phyloP scores from a whole-genome alignment of 2,113 vertebrate genomes.

The Apistogramma diplotaenia region DNA sequence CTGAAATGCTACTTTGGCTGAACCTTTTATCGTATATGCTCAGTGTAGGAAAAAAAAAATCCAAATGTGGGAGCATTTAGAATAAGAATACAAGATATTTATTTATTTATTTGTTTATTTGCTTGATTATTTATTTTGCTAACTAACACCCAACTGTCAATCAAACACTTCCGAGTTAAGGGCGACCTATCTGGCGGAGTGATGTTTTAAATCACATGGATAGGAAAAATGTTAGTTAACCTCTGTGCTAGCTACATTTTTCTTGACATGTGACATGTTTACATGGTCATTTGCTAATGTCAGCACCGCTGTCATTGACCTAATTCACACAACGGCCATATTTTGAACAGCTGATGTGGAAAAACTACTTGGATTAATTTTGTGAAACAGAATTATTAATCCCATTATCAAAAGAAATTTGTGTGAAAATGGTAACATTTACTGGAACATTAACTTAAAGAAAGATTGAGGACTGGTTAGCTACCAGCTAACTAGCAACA shows the following conservation, averaged over 20 bases:
- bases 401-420: too few relatives aligned
- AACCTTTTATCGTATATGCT: neutral
- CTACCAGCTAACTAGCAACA: neutral
- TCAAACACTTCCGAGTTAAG: constrained; percentile 60
- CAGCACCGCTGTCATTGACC: constrained; percentile 31
- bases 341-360: constrained; percentile 20
- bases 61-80: neutral
- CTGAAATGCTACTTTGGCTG: neutral
- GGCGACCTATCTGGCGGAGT: constrained; percentile 49
- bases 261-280: constrained; percentile 58
- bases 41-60: neutral
- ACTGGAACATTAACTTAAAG: neutral
- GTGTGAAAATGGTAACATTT: too few relatives aligned
- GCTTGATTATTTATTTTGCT: neutral
- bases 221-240: constrained; percentile 47
- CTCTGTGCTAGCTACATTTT: constrained; percentile 14
- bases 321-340: constrained; percentile 38
- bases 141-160: constrained; percentile 24
- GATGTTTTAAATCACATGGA: constrained; percentile 48
- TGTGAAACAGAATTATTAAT: neutral
- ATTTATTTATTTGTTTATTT: neutral
- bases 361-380: neutral
- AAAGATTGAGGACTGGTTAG: neutral
- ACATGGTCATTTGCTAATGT: constrained; percentile 28
- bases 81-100: neutral